These are phyloP conservation scores for Lypha dubia DNA, from an alignment of 2,888 invertebrate genomes.

Conservation along the genomic window DNA sequence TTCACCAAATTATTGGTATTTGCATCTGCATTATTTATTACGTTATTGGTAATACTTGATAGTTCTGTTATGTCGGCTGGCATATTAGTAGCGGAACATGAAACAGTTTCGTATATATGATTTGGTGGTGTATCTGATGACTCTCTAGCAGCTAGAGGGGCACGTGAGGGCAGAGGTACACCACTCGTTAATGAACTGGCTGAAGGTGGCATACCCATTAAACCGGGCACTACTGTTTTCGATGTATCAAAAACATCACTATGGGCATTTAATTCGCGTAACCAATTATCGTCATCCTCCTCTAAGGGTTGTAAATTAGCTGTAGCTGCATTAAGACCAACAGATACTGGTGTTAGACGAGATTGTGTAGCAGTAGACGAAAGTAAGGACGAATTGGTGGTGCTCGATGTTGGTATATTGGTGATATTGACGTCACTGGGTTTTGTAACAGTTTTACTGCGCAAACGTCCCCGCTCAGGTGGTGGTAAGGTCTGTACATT, in stretches of 20 bases:
- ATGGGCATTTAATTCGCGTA: constrained; percentile 80
- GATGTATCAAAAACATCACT: constrained; percentile 81
- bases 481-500: constrained; percentile 80
- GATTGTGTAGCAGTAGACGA: constrained; percentile 72
- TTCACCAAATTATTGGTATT: constrained; percentile 53
- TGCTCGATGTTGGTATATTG: constrained; percentile 42
- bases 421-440: constrained; percentile 48
- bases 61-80: constrained; percentile 58
- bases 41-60: constrained; percentile 53
- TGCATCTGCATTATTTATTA: constrained; percentile 36
- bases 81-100: constrained; percentile 62
- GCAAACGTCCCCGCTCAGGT: constrained; percentile 82
- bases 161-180: constrained; percentile 75
- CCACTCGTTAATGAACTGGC: constrained; percentile 62
- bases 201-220: constrained; percentile 71
- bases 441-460: constrained; percentile 80
- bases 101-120: constrained; percentile 73
- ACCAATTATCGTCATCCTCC: constrained; percentile 79
- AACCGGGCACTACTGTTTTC: constrained; percentile 74
- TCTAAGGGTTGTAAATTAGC: constrained; percentile 71
- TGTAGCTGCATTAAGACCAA: constrained; percentile 28
- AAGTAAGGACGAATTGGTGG: constrained; percentile 74
- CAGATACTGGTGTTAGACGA: constrained; percentile 51
- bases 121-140: constrained; percentile 78
- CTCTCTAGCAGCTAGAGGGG: constrained; percentile 78